These are phyloP conservation scores for Tachina fera DNA, from an alignment of 2,888 invertebrate species.

Conservation along the genomic window DNA sequence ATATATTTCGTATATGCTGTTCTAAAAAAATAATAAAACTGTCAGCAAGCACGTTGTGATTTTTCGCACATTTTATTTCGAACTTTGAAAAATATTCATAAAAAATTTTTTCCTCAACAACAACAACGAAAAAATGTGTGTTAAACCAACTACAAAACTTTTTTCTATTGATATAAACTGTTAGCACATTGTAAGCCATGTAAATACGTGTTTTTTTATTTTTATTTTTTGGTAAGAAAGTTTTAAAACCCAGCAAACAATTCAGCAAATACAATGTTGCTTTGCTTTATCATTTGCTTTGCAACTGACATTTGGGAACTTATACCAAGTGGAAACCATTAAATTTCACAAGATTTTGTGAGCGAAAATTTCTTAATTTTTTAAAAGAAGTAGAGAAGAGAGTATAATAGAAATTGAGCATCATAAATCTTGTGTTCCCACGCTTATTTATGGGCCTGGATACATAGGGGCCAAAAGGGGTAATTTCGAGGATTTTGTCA, in stretches of 20 bases:
- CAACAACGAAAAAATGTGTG: neutral
- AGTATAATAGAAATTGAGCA: too few species aligned
- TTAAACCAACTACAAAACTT: constrained; percentile 13
- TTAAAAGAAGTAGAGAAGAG: too few species aligned
- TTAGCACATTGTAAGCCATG: constrained; percentile 21
- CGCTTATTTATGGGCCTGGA: too few species aligned
- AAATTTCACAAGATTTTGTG: too few species aligned
- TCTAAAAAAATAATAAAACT: neutral
- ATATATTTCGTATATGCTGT: neutral
- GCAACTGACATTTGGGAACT: too few species aligned
- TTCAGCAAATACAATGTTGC: neutral
- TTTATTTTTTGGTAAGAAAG: neutral
- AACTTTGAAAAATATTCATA: constrained; percentile 32
- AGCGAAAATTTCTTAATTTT: too few species aligned
- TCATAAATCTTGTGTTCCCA: too few species aligned
- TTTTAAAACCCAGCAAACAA: neutral
- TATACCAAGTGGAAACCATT: too few species aligned
- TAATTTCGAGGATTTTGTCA: too few species aligned
- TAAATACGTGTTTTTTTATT: neutral
- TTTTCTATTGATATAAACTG: constrained; percentile 23
- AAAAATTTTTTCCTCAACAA: constrained; percentile 17
- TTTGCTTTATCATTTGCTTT: too few species aligned
- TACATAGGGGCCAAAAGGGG: too few species aligned
- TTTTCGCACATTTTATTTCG: constrained; percentile 3
- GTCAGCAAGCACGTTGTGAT: constrained; percentile 3